Conservation (phyloP, 2,113 vertebrate species). For the Condylura cristata region DNA sequence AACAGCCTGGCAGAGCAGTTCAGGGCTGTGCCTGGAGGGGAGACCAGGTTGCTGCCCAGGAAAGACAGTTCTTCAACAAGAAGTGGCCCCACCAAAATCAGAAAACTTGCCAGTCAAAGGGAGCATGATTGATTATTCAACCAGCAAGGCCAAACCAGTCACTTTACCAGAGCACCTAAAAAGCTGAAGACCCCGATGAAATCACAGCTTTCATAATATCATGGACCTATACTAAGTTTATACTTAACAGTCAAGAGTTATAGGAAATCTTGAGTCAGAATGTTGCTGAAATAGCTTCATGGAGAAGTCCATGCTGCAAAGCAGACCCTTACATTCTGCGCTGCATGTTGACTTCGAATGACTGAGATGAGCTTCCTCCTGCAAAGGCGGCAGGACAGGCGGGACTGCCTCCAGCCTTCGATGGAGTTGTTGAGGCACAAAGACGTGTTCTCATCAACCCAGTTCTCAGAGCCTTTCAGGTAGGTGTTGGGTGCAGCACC, state of each 20-base stretch:
- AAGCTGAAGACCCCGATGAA: neutral
- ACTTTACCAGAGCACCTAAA: neutral
- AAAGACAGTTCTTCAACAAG: neutral
- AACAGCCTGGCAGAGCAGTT: neutral
- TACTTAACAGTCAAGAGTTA: neutral
- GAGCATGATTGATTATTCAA: neutral
- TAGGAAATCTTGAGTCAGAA: neutral
- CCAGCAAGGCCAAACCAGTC: neutral
- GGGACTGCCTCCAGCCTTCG: neutral
- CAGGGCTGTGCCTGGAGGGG: neutral
- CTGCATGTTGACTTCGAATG: neutral
- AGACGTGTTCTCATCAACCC: neutral
- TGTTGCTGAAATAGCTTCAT: too few relatives aligned
- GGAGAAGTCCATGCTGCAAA: neutral
- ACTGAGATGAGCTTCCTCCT: neutral
- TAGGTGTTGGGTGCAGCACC: neutral
- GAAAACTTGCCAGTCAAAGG: neutral
- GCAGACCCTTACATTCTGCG: neutral
- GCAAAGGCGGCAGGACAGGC: neutral
- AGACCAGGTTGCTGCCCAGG: too few relatives aligned
- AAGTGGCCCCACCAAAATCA: neutral
- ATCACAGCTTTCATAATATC: neutral
- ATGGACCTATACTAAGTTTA: neutral
- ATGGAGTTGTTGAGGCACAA: neutral
- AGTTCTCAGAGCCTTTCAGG: neutral